A percentile compares a stretch with the other conserved stretches of the same genome.
These are phyloP conservation scores for Desmophyllum pertusum DNA, from an alignment of 92 coral and sea anemone genomes.

Conservation along the genomic window DNA sequence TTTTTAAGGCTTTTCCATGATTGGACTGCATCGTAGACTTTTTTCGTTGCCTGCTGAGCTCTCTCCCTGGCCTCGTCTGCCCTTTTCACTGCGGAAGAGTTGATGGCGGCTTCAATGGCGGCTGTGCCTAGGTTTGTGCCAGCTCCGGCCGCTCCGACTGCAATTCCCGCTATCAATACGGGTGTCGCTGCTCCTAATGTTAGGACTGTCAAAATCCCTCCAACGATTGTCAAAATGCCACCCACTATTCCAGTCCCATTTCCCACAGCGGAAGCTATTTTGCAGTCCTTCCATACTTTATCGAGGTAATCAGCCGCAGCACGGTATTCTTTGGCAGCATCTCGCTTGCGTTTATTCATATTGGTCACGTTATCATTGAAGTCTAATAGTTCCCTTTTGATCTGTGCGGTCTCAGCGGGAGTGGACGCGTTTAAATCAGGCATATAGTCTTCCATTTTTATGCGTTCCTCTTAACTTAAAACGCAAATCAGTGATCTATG, in stretches of 20 bases:
- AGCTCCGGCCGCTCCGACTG: neutral
- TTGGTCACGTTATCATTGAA: neutral
- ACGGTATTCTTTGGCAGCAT: neutral
- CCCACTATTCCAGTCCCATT: neutral
- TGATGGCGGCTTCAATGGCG: neutral
- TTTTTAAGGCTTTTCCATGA: neutral
- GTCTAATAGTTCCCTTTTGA: neutral
- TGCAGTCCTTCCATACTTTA: constrained; percentile 15
- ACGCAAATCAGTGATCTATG: no score
- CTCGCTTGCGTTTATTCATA: neutral
- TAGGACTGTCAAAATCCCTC: neutral
- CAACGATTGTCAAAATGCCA: neutral
- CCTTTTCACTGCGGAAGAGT: neutral
- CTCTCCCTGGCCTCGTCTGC: neutral
- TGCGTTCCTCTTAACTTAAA: no score
- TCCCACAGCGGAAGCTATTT: constrained; percentile 14
- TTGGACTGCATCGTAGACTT: neutral
- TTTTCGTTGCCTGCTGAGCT: neutral
- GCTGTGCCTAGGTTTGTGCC: neutral
- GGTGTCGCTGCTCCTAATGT: neutral
- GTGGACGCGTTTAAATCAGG: no score
- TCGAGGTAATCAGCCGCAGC: neutral
- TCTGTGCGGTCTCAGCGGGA: neutral
- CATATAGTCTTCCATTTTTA: no score
- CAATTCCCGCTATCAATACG: neutral